These are phyloP conservation scores for Xylocampa areola DNA, from an alignment of 2,888 invertebrate genomes.

Conservation along the genomic window DNA sequence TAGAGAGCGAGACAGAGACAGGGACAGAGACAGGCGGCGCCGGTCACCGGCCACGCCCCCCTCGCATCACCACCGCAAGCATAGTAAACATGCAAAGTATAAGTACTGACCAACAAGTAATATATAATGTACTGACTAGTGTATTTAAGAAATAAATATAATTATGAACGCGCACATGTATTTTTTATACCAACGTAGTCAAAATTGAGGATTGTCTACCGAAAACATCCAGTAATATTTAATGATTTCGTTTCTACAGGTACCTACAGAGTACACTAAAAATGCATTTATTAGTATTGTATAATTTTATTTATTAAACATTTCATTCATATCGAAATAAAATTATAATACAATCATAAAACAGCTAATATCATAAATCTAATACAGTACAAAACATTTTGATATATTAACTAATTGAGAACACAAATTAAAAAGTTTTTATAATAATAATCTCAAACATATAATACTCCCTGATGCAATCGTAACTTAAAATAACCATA, in stretches of 20 bases:
- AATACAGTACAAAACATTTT: slow-evolving; percentile 53
- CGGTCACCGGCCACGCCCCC: slow-evolving; percentile 84
- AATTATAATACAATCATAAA: slow-evolving; percentile 61
- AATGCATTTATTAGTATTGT: slow-evolving; percentile 33
- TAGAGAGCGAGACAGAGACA: slow-evolving; percentile 71
- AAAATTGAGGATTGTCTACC: too few relatives aligned
- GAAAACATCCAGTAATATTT: too few relatives aligned
- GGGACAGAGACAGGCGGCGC: slow-evolving; percentile 72
- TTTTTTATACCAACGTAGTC: too few relatives aligned
- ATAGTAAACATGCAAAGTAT: slow-evolving; percentile 83
- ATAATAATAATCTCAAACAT: slow-evolving; percentile 56
- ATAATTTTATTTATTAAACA: slow-evolving; percentile 63
- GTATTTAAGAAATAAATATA: slow-evolving; percentile 53
- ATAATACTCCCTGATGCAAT: slow-evolving; percentile 44
- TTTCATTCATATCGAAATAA: slow-evolving; percentile 57
- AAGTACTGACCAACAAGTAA: slow-evolving; percentile 71
- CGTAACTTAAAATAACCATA: slow-evolving; percentile 24
- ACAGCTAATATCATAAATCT: slow-evolving; percentile 42
- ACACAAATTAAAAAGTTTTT: slow-evolving; percentile 56
- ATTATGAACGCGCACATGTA: too few relatives aligned
- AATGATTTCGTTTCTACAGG: too few relatives aligned
- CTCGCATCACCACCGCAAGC: slow-evolving; percentile 80
- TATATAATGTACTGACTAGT: slow-evolving; percentile 15
- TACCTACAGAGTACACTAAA: slow-evolving; percentile 9
- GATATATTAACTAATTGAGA: slow-evolving; percentile 57